phyloP scores from a whole-genome alignment of 2,888 invertebrate genomes.

The Mycalesis mineus region DNA sequence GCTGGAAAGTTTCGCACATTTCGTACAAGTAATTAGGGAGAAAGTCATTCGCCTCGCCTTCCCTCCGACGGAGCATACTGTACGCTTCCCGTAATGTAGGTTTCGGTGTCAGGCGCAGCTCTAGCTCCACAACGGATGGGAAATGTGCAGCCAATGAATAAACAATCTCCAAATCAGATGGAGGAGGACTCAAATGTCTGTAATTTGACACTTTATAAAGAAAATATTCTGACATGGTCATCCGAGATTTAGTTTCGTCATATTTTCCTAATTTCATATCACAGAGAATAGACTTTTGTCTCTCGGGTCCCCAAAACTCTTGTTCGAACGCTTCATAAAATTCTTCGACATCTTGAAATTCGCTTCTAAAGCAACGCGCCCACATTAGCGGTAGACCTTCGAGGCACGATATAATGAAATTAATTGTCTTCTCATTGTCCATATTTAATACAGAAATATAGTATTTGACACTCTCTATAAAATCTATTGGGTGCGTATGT shows the following conservation, averaged over 20 bases:
- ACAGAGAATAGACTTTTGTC: slow-evolving; percentile 67
- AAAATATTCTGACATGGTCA: slow-evolving; percentile 72
- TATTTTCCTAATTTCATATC: slow-evolving; percentile 72
- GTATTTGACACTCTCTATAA: slow-evolving; percentile 63
- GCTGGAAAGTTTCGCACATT: slow-evolving; percentile 72
- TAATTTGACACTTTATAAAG: slow-evolving; percentile 70
- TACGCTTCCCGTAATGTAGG: slow-evolving; percentile 71
- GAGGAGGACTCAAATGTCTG: slow-evolving; percentile 64
- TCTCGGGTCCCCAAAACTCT: slow-evolving; percentile 69
- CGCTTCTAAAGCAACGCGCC: slow-evolving; percentile 67
- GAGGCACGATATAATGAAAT: slow-evolving; percentile 67
- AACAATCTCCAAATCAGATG: slow-evolving; percentile 70
- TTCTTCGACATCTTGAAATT: slow-evolving; percentile 56
- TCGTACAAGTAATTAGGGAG: slow-evolving; percentile 72
- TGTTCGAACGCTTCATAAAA: slow-evolving; percentile 67
- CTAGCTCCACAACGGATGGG: slow-evolving; percentile 67
- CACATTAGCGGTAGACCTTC: slow-evolving; percentile 70
- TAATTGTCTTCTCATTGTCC: slow-evolving; percentile 57
- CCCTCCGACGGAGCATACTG: slow-evolving; percentile 64
- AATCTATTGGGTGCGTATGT: slow-evolving; percentile 69
- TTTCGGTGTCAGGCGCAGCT: slow-evolving; percentile 67
- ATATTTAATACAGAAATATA: slow-evolving; percentile 66
- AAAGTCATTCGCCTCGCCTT: slow-evolving; percentile 65
- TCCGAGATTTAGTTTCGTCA: slow-evolving; percentile 52
- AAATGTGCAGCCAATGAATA: slow-evolving; percentile 72